Evolutionary conservation across 2,797 vertebrate species (phyloP).

Genomic region (Brachyrhaphis roseni): DNA sequence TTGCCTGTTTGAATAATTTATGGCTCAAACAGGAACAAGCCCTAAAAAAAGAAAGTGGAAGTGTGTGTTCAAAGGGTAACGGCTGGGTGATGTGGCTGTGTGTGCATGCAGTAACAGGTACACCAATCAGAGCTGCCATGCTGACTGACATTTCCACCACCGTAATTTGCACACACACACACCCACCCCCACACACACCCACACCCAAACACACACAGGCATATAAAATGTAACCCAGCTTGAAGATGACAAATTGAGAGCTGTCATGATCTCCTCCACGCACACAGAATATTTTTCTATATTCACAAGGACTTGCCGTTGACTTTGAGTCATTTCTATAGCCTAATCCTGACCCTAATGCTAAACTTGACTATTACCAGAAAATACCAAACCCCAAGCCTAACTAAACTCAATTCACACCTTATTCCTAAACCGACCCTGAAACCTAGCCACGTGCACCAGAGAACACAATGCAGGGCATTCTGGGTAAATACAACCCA

Average conservation of each 20-base stretch:
- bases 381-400: no score
- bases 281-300: neutral
- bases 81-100: neutral
- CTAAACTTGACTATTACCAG: neutral
- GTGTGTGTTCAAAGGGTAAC: neutral
- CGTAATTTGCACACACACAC: neutral
- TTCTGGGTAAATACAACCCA: no score
- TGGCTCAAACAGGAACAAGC: slow-evolving; percentile 11
- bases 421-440: neutral
- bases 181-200: no score
- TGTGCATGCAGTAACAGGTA: neutral
- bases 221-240: neutral
- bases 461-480: no score
- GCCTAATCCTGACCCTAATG: no score
- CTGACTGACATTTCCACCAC: neutral
- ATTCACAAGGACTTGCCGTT: neutral
- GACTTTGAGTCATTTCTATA: no score
- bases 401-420: neutral
- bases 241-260: neutral
- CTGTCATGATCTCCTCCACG: neutral
- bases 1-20: slow-evolving; percentile 27
- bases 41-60: neutral
- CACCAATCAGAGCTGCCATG: neutral
- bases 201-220: no score
- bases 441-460: neutral